Percentiles rank a stretch among this genome's conserved stretches.
Evolutionary conservation across 2,888 invertebrate genomes (phyloP).

Genomic region (Polyommatus icarus): DNA sequence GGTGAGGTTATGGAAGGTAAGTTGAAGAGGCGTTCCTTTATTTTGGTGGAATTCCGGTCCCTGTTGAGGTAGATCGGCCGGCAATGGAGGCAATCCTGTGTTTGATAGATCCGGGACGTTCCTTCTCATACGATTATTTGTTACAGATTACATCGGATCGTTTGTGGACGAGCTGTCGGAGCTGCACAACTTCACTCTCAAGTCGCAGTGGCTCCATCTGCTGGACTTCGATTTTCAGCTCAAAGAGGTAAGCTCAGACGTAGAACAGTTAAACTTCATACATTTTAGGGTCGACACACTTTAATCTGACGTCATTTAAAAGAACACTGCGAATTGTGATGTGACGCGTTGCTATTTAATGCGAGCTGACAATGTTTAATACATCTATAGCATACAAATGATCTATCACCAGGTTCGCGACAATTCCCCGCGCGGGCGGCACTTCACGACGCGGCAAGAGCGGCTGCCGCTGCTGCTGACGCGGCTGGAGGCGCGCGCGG

Average conservation of each 20-base stretch:
- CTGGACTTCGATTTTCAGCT: constrained; percentile 88
- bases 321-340: no score
- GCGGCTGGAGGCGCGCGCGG: constrained; percentile 91
- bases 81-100: no score
- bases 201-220: constrained; percentile 94
- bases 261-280: neutral
- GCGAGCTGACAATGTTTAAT: no score
- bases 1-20: constrained; percentile 83
- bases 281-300: no score
- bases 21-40: constrained; percentile 27
- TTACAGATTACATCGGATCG: constrained; percentile 87
- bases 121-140: neutral
- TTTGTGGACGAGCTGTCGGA: constrained; percentile 85
- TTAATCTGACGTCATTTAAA: no score
- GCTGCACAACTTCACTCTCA: constrained; percentile 89
- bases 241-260: constrained; percentile 71
- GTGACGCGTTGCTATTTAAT: no score
- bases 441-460: constrained; percentile 84
- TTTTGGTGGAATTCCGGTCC: no score
- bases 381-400: no score
- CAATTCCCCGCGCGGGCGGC: constrained; percentile 63
- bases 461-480: constrained; percentile 91
- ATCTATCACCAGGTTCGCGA: constrained; percentile 42
- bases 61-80: no score
- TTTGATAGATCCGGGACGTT: no score